These are phyloP conservation scores for Drosophila kohkoa DNA, from an alignment of 1,140 invertebrate species.

Conservation along the genomic window DNA sequence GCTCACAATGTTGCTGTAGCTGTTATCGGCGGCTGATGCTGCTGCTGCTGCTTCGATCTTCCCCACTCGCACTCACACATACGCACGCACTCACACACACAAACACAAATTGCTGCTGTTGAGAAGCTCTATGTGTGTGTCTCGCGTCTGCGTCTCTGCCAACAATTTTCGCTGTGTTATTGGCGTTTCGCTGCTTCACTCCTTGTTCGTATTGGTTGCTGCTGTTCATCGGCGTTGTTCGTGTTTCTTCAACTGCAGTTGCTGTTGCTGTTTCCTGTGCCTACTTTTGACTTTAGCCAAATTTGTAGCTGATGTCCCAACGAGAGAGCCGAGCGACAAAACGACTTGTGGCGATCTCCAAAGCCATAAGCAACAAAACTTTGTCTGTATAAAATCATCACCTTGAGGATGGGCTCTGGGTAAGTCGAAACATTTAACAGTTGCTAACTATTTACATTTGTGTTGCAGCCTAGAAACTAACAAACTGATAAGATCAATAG, in stretches of 20 bases:
- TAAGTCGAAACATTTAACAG: slow-evolving; percentile 7
- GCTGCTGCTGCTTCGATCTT: slow-evolving; percentile 42
- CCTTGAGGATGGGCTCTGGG: background rate
- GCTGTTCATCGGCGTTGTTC: slow-evolving; percentile 29
- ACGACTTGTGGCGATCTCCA: background rate
- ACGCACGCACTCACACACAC: no score
- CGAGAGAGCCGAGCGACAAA: background rate
- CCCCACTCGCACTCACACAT: background rate
- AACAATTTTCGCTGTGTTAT: slow-evolving; percentile 35
- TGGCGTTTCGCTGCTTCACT: slow-evolving; percentile 45
- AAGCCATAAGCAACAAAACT: background rate
- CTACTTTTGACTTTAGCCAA: slow-evolving; percentile 51
- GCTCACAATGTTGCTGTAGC: slow-evolving; percentile 38
- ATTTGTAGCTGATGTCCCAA: slow-evolving; percentile 36
- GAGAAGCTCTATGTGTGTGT: slow-evolving; percentile 20
- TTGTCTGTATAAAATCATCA: background rate
- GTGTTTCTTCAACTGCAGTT: slow-evolving; percentile 29
- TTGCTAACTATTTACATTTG: slow-evolving; percentile 6
- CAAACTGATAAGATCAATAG: background rate
- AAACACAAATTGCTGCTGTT: slow-evolving; percentile 34
- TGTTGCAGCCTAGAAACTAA: slow-evolving; percentile 15
- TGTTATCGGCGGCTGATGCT: slow-evolving; percentile 35
- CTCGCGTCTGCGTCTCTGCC: slow-evolving; percentile 24
- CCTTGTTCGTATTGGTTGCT: slow-evolving; percentile 47
- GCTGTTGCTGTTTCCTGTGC: slow-evolving; percentile 42